These are phyloP conservation scores for Ochotona princeps DNA, from an alignment of 2,113 vertebrate species.

Conservation along the genomic window DNA sequence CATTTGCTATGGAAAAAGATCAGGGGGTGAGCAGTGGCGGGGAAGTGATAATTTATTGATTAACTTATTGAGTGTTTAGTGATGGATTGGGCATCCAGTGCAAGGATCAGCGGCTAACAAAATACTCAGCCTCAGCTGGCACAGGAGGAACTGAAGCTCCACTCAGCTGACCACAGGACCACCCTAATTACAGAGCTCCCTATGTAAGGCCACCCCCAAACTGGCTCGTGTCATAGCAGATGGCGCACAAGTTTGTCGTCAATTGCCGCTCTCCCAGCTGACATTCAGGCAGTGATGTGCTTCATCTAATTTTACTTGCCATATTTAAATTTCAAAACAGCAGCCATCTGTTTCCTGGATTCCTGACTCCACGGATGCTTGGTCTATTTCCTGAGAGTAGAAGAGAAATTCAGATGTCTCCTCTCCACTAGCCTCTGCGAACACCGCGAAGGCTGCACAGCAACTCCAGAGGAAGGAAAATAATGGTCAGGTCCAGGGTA, in stretches of 20 bases:
- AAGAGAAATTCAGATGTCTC: conserved; percentile 20
- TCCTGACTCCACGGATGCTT: conserved; percentile 8
- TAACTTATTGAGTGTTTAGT: no score
- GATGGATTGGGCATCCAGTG: no score
- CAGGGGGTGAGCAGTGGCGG: background rate
- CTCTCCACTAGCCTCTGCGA: background rate
- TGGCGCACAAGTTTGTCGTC: conserved; percentile 14
- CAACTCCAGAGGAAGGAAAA: background rate
- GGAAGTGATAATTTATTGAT: background rate
- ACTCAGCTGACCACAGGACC: background rate
- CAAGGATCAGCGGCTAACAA: background rate
- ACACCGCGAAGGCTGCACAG: background rate
- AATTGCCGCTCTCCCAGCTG: background rate
- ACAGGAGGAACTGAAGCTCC: background rate
- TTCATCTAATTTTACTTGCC: conserved; percentile 67
- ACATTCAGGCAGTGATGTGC: conserved; percentile 4
- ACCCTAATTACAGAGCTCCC: background rate
- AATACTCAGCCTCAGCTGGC: background rate
- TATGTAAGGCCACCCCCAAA: background rate
- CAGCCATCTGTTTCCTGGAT: conserved; percentile 73
- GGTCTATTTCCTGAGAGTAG: background rate
- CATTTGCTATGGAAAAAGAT: background rate
- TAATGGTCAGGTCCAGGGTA: background rate
- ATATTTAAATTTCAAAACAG: conserved; percentile 64
- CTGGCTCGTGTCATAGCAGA: conserved; percentile 25